phyloP scores from a whole-genome alignment of 2,113 vertebrate species.

The Hemiprocne comata region DNA sequence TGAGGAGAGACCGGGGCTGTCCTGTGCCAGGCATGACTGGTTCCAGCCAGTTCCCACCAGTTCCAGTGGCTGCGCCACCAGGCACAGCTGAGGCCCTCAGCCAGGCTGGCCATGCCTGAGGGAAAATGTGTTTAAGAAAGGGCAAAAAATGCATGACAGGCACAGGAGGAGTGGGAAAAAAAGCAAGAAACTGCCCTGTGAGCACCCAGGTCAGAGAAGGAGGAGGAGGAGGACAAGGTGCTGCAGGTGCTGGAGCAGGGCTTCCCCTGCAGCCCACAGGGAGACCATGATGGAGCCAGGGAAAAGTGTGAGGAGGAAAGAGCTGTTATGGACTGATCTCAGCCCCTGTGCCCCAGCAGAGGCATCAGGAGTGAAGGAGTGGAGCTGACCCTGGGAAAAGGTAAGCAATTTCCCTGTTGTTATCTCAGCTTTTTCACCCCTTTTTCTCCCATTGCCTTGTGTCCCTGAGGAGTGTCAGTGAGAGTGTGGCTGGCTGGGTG shows the following conservation, averaged over 20 bases:
- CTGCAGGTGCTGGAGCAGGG: rapidly evolving
- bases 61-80: background rate
- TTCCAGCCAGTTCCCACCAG: background rate
- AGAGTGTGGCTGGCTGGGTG: background rate
- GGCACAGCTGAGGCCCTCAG: rapidly evolving
- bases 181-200: rapidly evolving
- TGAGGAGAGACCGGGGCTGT: background rate
- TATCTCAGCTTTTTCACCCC: background rate
- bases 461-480: background rate
- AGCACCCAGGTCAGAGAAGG: background rate
- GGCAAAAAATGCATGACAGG: background rate
- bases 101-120: rapidly evolving
- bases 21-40: too few species aligned
- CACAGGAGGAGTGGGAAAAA: background rate
- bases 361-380: background rate
- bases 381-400: background rate
- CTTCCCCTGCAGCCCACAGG: background rate
- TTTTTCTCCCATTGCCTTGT: background rate
- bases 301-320: background rate
- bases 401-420: background rate
- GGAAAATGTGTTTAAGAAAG: too few species aligned
- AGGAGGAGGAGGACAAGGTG: background rate
- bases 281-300: rapidly evolving
- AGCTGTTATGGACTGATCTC: rapidly evolving
- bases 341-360: background rate